phyloP scores from a whole-genome alignment of 2,797 vertebrate genomes.

The Tapirus indicus region DNA sequence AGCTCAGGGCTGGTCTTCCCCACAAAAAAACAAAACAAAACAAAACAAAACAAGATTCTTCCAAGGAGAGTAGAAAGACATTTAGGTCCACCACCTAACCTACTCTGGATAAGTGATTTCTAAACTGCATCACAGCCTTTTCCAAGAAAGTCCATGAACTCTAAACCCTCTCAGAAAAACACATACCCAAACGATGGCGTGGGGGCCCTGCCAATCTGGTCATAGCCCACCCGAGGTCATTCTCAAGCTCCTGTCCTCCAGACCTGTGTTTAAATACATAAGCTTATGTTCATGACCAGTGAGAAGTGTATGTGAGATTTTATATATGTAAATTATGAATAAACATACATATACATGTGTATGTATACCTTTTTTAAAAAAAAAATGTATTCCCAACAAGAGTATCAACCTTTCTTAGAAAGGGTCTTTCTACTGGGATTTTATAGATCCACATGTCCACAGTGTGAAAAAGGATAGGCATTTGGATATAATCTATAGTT shows the following conservation, averaged over 20 bases:
- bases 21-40: too few species aligned
- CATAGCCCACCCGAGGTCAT: not conserved
- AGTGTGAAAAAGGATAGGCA: not conserved
- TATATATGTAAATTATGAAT: not conserved
- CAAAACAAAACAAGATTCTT: not conserved
- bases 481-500: not conserved
- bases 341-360: not conserved
- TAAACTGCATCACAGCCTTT: not conserved
- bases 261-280: not conserved
- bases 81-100: not conserved
- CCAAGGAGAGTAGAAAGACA: not conserved
- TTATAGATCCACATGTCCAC: not conserved
- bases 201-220: not conserved
- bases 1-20: too few species aligned
- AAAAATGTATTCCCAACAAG: not conserved
- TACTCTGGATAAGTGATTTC: not conserved
- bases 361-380: not conserved
- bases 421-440: not conserved
- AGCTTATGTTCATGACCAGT: slow-evolving; percentile 26
- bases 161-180: not conserved
- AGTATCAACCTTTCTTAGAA: not conserved
- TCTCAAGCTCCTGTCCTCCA: not conserved
- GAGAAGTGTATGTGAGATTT: not conserved
- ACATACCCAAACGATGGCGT: not conserved
- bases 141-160: not conserved